Evolutionary conservation across 2,797 vertebrate species (phyloP).

Genomic region (Myotis pilosus): DNA sequence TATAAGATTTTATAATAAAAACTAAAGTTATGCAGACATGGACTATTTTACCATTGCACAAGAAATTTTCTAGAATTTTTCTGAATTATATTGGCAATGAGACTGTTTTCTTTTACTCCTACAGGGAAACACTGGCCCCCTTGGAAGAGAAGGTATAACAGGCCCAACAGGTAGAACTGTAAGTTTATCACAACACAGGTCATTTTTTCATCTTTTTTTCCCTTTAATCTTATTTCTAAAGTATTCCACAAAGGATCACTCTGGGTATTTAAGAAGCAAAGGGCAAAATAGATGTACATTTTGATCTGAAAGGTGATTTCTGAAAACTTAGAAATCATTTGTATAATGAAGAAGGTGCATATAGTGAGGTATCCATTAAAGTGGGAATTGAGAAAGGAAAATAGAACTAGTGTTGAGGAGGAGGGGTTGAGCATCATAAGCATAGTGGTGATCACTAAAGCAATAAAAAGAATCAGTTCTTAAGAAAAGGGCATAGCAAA

Average conservation of each 20-base stretch:
- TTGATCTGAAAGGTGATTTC: neutral
- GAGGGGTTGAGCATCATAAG: neutral
- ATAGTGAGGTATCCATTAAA: neutral
- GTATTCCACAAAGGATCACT: neutral
- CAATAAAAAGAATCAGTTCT: neutral
- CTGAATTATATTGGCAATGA: neutral
- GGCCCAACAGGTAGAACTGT: constrained; percentile 93
- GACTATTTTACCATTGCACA: neutral
- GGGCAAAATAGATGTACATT: neutral
- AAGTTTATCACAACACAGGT: constrained; percentile 79
- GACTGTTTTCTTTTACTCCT: constrained; percentile 75
- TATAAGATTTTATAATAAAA: neutral
- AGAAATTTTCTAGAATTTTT: constrained; percentile 11
- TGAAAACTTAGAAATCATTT: neutral
- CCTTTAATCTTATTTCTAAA: constrained; percentile 28
- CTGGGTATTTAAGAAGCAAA: neutral
- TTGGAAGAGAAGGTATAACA: constrained; percentile 91
- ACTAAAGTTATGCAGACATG: neutral
- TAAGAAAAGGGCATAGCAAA: neutral
- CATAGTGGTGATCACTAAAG: neutral
- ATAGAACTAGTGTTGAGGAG: neutral
- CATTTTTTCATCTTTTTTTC: constrained; percentile 39
- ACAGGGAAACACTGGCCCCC: constrained; percentile 92
- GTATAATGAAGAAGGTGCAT: neutral
- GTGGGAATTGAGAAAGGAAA: neutral